Conservation (phyloP, 2,888 invertebrate species). For the Darwinula stevensoni region DNA sequence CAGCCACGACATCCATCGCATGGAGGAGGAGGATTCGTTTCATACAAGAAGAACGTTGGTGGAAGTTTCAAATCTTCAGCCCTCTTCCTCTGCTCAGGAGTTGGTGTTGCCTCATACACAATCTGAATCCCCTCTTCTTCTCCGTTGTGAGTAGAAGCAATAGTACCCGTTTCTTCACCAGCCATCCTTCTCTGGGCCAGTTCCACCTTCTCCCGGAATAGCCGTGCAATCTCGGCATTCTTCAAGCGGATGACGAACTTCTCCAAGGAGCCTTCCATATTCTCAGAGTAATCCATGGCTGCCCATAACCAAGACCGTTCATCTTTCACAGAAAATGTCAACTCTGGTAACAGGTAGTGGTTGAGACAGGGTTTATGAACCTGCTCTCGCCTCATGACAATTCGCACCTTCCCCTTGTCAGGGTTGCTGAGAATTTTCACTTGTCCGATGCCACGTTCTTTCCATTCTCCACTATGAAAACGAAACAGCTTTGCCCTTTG, state of each 20-base stretch:
- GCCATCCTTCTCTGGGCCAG: too few relatives aligned
- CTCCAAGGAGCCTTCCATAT: conserved; percentile 29
- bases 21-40: neutral
- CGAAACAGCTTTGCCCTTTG: conserved; percentile 22
- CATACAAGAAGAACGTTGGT: neutral
- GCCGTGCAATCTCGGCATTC: conserved; percentile 18
- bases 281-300: conserved; percentile 60
- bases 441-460: conserved; percentile 27
- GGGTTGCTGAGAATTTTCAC: conserved; percentile 48
- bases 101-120: too few relatives aligned
- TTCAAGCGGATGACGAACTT: conserved; percentile 58
- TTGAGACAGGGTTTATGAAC: conserved; percentile 24
- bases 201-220: conserved; percentile 41
- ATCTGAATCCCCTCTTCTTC: too few relatives aligned
- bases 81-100: too few relatives aligned
- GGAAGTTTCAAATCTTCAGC: neutral
- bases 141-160: too few relatives aligned
- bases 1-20: neutral
- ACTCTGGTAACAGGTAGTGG: conserved; percentile 22
- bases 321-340: conserved; percentile 32
- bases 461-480: conserved; percentile 23
- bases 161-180: too few relatives aligned
- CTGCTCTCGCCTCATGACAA: conserved; percentile 72
- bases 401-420: conserved; percentile 29
- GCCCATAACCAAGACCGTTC: conserved; percentile 52